Evolutionary conservation across 2,888 invertebrate species (phyloP).

Genomic region (Apamea monoglypha): DNA sequence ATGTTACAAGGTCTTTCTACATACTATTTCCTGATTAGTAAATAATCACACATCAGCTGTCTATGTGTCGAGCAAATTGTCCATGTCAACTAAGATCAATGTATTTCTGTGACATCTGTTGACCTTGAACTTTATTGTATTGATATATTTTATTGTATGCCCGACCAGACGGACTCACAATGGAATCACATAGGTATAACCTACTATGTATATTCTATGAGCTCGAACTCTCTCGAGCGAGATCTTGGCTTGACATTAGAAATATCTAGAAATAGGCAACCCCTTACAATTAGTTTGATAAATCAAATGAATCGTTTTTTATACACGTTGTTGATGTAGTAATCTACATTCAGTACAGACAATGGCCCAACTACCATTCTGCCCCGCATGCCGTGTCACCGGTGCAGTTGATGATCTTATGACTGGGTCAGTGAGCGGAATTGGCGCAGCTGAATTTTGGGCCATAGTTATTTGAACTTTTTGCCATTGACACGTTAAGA

Average conservation of each 20-base stretch:
- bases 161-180: neutral
- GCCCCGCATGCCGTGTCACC: no score
- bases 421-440: no score
- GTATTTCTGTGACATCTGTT: constrained; percentile 27
- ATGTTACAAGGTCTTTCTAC: neutral
- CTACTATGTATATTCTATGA: neutral
- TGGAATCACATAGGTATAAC: neutral
- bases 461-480: no score
- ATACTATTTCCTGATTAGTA: constrained; percentile 9
- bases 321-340: neutral
- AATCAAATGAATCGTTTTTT: neutral
- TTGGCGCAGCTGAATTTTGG: no score
- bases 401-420: no score
- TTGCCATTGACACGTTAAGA: no score
- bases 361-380: no score
- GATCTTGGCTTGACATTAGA: neutral
- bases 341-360: neutral
- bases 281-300: neutral
- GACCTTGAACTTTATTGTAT: constrained; percentile 41
- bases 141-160: constrained; percentile 12
- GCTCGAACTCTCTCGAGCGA: no score
- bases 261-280: neutral
- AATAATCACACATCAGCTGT: constrained; percentile 20
- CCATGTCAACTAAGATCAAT: constrained; percentile 49
- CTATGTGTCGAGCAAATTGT: constrained; percentile 35